Base-by-base conservation (phyloP, 2,797 vertebrate genomes). In the Hippopotamyrus pictus region DNA sequence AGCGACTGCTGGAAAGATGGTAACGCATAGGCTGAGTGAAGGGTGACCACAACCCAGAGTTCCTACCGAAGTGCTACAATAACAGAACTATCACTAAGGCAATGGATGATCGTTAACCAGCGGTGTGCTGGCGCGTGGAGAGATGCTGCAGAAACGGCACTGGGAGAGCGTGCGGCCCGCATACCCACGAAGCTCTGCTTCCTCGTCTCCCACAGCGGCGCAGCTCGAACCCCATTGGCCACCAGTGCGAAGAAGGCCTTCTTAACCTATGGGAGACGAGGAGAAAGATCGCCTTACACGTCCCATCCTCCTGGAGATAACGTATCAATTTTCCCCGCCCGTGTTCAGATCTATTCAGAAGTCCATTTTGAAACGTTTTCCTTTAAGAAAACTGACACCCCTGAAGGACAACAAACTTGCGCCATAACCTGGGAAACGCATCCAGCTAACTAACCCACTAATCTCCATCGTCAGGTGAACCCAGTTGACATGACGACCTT, bases 241-340 rank as follows among this genome's bases (percentile, higher is more conserved):
- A 99, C 98, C 93, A 99, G 95, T 86, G 98, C 98, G 90, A 99
- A 99, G 94, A 99, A 99, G 6, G 98, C 98, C 92, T 99, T 99
- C 94, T 69, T 69, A 33, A 69, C 65, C 65, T 69, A 33, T 1
- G 1, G 65, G 4, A 69, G 65, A 33, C 1, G 1, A 69, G 0
- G 29, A 17, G 29, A 69, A 14, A 69, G 65, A 33, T 69, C 65
- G 33, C 11, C 25, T 69, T 33, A 69, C 25, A 33, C 11, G 25
- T 33, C 25, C 65, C 25, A 69, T 14, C 29, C 25, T 33, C 65
- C 65, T 69, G 65, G 29, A 69, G 25, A 33, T 14, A 37, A 33
- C 1, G 11, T 69, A 33, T 33, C 65, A 33, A 14, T 69, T 69
- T 57, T 33, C 29, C 22, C 11, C 29, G 11, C 25, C 65, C 65